phyloP scores from a whole-genome alignment of 1,140 invertebrate species.

The Megalonaias nervosa region DNA sequence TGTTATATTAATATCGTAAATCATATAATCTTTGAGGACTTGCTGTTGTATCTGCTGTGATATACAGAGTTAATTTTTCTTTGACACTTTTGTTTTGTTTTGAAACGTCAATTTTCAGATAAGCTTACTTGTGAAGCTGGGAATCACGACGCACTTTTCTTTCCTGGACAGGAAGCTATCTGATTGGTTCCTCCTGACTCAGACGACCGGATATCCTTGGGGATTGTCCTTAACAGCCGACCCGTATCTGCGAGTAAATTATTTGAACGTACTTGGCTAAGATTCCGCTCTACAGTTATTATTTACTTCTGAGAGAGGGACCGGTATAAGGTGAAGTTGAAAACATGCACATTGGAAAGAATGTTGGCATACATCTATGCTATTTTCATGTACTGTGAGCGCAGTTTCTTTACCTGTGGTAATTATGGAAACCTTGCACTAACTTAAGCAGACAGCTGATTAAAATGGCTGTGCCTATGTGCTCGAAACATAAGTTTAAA shows the following conservation, averaged over 20 bases:
- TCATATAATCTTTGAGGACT: neutral
- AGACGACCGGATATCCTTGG: slow-evolving; percentile 48
- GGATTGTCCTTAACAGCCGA: slow-evolving; percentile 24
- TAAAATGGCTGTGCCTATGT: neutral
- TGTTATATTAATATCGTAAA: neutral
- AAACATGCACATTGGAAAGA: neutral
- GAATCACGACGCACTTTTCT: slow-evolving; percentile 44
- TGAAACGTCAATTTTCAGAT: slow-evolving; percentile 29
- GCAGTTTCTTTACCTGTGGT: too few relatives aligned
- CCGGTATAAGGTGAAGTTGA: neutral
- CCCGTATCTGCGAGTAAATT: slow-evolving; percentile 19
- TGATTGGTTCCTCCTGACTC: slow-evolving; percentile 42
- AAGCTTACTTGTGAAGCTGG: slow-evolving; percentile 22
- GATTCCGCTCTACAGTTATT: slow-evolving; percentile 18
- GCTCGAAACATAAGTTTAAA: neutral
- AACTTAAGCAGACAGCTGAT: too few relatives aligned
- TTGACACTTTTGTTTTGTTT: too few relatives aligned
- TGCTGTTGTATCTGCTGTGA: neutral
- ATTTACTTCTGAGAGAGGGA: too few relatives aligned
- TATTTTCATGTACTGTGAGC: too few relatives aligned
- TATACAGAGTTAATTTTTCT: neutral
- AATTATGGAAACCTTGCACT: too few relatives aligned
- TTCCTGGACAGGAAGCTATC: slow-evolving; percentile 40
- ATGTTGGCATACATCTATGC: too few relatives aligned
- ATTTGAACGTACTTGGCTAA: neutral